Base-by-base conservation (phyloP, 2,113 vertebrate species). In the Oenanthe melanoleuca region DNA sequence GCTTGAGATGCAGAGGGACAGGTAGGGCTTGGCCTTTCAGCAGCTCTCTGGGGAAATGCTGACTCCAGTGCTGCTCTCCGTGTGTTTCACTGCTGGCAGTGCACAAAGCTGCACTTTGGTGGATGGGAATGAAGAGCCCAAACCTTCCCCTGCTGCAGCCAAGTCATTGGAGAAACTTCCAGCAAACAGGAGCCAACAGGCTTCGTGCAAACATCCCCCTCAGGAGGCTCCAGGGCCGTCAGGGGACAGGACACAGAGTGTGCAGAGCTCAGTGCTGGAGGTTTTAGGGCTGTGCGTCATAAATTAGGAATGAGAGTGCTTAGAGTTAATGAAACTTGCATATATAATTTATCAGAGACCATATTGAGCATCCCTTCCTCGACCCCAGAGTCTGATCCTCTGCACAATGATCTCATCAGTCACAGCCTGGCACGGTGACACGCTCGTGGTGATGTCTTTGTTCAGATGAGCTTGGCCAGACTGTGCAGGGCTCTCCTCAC, bases 371-470 rank as follows among this genome's bases (percentile, higher is more conserved):
- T 71, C 69, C 25, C 28, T 49, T 81, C 15, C 49, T 67, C 1
- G 0, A 26, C 57, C 53, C 52, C 25, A 5, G 72, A 44, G 16
- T 23, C 40, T 53, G 57, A 42, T 65, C 40, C 37, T 84, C 14
- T 0, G 0, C 23, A 31, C 3, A 1, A 1, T 1, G n/a, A 52
- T 59, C 2, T 1, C 31, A 6, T 82, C 6, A 4, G 47, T 66
- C 34, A 6, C 56, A 33, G 0, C 33, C 82, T 52, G 64, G 40
- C 52, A 11, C 38, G 1, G 1, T 33, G 56, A 18, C 34, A 9
- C 1, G 0, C 38, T 65, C 14, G 10, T 0, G 0, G 33, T 21
- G 33, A 50, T 0, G 0, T 29, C 77, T 84, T 14, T 64, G 80
- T 6, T 44, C 49, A 8, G 9, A 4, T 4, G 57, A 53, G 53